Evolutionary conservation across 2,888 invertebrate genomes (phyloP).

Genomic region (Yponomeuta malinellus): DNA sequence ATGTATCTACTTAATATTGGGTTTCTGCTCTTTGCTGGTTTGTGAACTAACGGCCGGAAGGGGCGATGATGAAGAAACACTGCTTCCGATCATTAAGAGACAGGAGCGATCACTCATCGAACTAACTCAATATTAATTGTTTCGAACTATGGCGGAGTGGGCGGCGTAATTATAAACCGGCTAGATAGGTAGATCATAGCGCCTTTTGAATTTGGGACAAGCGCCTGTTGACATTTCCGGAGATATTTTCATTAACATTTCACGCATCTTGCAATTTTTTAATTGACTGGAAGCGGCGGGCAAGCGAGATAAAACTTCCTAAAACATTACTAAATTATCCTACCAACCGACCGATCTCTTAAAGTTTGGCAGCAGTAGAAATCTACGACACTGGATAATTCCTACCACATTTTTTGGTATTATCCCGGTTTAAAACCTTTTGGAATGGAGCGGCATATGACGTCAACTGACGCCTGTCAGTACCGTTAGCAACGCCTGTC

Average conservation of each 20-base stretch:
- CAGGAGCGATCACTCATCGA: not conserved
- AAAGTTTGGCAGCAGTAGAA: no score
- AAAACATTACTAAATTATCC: no score
- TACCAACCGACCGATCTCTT: no score
- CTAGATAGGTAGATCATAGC: not conserved
- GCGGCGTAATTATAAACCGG: not conserved
- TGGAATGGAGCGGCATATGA: no score
- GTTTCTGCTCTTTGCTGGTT: not conserved
- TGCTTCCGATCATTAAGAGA: not conserved
- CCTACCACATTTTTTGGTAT: no score
- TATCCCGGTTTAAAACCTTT: no score
- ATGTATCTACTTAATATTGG: not conserved
- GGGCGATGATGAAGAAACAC: not conserved
- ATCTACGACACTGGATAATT: no score
- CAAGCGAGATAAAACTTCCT: no score
- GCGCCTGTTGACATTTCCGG: not conserved
- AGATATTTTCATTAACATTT: not conserved
- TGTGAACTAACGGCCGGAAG: not conserved
- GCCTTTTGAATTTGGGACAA: not conserved
- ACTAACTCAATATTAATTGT: not conserved
- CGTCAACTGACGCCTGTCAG: no score
- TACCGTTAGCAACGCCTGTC: no score
- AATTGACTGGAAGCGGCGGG: no score
- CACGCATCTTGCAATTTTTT: no score
- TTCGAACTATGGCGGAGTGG: not conserved